These are phyloP conservation scores for Mesoligia furuncula DNA, from an alignment of 2,888 invertebrate genomes.

Conservation along the genomic window DNA sequence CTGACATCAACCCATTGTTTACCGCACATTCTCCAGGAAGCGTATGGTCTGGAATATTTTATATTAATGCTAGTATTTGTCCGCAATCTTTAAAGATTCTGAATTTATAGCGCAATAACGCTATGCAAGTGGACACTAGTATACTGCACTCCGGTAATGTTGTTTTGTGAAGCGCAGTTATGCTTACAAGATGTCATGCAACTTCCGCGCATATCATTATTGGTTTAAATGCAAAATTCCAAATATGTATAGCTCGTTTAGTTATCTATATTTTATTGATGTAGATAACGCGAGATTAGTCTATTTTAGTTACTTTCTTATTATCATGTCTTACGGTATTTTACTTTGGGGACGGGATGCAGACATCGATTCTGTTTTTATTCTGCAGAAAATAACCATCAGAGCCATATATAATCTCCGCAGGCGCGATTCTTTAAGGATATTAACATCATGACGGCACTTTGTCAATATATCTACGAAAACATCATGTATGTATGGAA, in stretches of 20 bases:
- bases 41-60: conserved; percentile 60
- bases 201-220: conserved; percentile 38
- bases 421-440: too few relatives aligned
- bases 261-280: neutral
- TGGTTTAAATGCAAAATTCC: conserved; percentile 4
- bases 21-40: conserved; percentile 51
- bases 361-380: too few relatives aligned
- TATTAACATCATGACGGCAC: too few relatives aligned
- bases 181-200: conserved; percentile 36
- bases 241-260: neutral
- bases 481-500: too few relatives aligned
- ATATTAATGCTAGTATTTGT: conserved; percentile 51
- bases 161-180: conserved; percentile 30
- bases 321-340: too few relatives aligned
- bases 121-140: conserved; percentile 48
- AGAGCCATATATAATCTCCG: too few relatives aligned
- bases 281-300: too few relatives aligned
- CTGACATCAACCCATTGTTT: conserved; percentile 62
- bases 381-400: too few relatives aligned
- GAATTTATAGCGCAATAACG: conserved; percentile 63
- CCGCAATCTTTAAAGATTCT: conserved; percentile 54
- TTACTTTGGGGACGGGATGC: too few relatives aligned
- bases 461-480: too few relatives aligned
- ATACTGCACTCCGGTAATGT: conserved; percentile 17
- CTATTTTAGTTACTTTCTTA: too few relatives aligned